Evolutionary conservation across 2,797 vertebrate genomes (phyloP).

Genomic region (Pachyuromys duprasi): DNA sequence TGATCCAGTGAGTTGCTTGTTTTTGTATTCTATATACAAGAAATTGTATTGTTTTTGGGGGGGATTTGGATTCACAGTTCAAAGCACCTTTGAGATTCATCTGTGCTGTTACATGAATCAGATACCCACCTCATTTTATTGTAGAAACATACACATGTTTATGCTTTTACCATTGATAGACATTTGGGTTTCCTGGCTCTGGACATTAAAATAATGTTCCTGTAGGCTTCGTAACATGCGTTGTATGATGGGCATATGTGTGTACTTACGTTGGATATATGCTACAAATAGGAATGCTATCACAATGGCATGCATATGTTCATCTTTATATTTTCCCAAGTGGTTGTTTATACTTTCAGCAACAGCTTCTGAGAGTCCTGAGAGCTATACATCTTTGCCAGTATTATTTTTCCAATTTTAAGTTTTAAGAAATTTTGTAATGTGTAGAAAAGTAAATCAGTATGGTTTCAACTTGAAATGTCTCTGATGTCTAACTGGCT

Average conservation of each 20-base stretch:
- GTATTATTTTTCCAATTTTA: neutral
- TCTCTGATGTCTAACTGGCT: neutral
- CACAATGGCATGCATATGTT: neutral
- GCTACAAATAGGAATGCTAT: neutral
- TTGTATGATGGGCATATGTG: neutral
- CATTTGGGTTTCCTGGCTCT: neutral
- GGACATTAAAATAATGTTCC: neutral
- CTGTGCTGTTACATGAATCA: neutral
- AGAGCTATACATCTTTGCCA: neutral
- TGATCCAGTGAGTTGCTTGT: neutral
- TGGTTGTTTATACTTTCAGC: neutral
- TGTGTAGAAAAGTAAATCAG: neutral
- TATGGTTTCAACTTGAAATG: neutral
- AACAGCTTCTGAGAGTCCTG: neutral
- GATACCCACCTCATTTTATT: neutral
- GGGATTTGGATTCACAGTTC: neutral
- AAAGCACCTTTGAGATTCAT: slow-evolving; percentile 1
- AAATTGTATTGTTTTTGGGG: neutral
- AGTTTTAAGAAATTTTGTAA: neutral
- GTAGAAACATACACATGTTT: neutral
- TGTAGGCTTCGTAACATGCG: neutral
- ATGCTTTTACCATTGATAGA: neutral
- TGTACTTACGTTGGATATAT: neutral
- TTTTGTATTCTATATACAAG: slow-evolving; percentile 21
- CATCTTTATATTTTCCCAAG: neutral